Evolutionary conservation across 2,113 vertebrate genomes (phyloP), one percentile per base, ranked within the genome.

Genomic region (Oncorhynchus keta): DNA sequence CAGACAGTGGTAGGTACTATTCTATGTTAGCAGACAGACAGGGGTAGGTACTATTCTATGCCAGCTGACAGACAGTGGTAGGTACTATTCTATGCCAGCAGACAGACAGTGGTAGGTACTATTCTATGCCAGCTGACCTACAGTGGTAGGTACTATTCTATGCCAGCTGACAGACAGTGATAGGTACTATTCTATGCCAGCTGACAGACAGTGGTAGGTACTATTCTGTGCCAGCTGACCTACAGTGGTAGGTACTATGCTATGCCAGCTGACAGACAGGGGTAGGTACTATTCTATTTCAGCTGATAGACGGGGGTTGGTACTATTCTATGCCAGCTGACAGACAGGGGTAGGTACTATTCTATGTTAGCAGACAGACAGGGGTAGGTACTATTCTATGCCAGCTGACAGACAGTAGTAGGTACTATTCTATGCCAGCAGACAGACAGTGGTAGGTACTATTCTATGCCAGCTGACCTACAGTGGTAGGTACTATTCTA

Each of bases 221-320:
- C 30, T 32, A 32, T 5, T 30, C 30, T 32, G 1, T 32, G 4
- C 1, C 3, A 32, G 30, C 30, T 1, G 30, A 32, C 68, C 65
- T 1, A 49, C 13, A 3, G 72, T 61, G 16, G 39, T 39, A 39
- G 39, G 39, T 39, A 2, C 8, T 39, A 9, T 39, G 9, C 39
- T 76, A 49, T 84, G 79, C 2, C 1, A 39, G 7, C 72, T 22
- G 70, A 61, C 64, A 45, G 39, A 72, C 68, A 3, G 72, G 68
- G 0, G 30, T 32, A 32, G 30, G 30, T 32, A 32, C 30, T 32
- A 32, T 32, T 32, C 30, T 32, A 30, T 30, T 3, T 3, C 30
- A 32, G 30, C 30, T 5, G 30, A 32, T 68, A 67, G 13, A 49
- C 13, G 2, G 73, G 61, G 16, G 8, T 39, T 9, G 39, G 39